These are phyloP conservation scores for Gobius niger DNA, from an alignment of 2,113 vertebrate species.

Conservation along the genomic window DNA sequence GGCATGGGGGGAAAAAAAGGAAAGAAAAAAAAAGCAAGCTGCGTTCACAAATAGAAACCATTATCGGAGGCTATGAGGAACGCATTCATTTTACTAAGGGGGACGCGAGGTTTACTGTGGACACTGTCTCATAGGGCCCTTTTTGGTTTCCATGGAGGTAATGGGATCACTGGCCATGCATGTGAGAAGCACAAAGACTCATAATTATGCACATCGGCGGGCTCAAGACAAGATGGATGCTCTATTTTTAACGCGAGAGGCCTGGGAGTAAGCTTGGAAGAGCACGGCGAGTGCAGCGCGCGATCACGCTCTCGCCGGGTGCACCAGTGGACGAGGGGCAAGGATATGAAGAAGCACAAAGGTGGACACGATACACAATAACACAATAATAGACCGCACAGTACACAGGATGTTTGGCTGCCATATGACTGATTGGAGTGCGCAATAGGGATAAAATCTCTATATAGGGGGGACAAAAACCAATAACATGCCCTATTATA, in stretches of 20 bases:
- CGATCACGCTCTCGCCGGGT: slow-evolving; percentile 17
- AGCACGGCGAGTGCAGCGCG: slow-evolving; percentile 30
- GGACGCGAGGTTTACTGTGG: slow-evolving; percentile 46
- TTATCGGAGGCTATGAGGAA: slow-evolving; percentile 61
- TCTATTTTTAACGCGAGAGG: slow-evolving; percentile 59
- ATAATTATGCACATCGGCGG: slow-evolving; percentile 63
- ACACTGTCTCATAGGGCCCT: slow-evolving; percentile 57
- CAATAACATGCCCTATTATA: too few species aligned
- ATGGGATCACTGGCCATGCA: slow-evolving; percentile 60
- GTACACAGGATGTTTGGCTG: not conserved
- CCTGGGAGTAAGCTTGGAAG: slow-evolving; percentile 21
- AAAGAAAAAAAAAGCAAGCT: too few species aligned
- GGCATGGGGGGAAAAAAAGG: slow-evolving; percentile 46
- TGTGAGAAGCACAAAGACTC: slow-evolving; percentile 63
- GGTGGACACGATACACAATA: not conserved
- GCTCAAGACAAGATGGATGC: slow-evolving; percentile 49
- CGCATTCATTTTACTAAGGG: slow-evolving; percentile 50
- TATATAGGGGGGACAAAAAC: too few species aligned
- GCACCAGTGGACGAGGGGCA: not conserved
- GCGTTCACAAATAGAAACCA: slow-evolving; percentile 53
- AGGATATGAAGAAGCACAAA: slow-evolving; percentile 15
- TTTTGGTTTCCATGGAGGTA: slow-evolving; percentile 72
- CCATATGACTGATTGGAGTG: too few species aligned
- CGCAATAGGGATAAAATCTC: too few species aligned
- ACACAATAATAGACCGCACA: not conserved